Evolutionary conservation across 2,797 vertebrate genomes (phyloP).

Genomic region (Alosa sapidissima): DNA sequence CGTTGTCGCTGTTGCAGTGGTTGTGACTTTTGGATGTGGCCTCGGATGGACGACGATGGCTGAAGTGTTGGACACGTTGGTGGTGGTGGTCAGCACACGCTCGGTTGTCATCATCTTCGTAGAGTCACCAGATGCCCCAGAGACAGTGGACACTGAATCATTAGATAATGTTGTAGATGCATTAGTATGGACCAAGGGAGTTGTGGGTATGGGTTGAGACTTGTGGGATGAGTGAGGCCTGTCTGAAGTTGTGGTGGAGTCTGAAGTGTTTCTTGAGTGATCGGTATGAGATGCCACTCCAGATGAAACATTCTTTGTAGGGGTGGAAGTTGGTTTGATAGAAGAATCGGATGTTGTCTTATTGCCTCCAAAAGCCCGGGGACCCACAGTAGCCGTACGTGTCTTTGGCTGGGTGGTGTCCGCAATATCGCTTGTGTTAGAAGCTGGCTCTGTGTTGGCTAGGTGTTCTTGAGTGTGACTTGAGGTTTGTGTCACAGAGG

Average conservation of each 20-base stretch:
- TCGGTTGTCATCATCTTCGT: not conserved
- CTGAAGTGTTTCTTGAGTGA: not conserved
- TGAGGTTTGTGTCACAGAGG: not conserved
- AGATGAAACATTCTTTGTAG: not conserved
- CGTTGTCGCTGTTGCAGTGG: not conserved
- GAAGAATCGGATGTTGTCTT: not conserved
- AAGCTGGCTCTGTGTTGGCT: not conserved
- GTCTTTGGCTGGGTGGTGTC: not conserved
- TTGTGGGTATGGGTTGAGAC: not conserved
- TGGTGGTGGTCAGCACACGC: not conserved
- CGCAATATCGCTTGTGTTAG: not conserved
- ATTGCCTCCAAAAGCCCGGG: not conserved
- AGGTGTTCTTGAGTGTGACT: not conserved
- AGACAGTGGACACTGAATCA: not conserved
- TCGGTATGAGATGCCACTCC: not conserved
- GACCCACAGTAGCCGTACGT: not conserved
- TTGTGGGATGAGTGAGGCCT: not conserved
- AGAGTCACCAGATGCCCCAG: not conserved
- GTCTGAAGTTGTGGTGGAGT: not conserved
- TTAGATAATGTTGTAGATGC: not conserved
- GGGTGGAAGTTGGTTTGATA: not conserved
- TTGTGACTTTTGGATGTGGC: not conserved
- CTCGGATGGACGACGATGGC: not conserved
- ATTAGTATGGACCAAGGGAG: not conserved
- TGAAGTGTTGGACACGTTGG: not conserved